Evolutionary conservation across 2,797 vertebrate genomes (phyloP).

Genomic region (Siniperca scherzeri): DNA sequence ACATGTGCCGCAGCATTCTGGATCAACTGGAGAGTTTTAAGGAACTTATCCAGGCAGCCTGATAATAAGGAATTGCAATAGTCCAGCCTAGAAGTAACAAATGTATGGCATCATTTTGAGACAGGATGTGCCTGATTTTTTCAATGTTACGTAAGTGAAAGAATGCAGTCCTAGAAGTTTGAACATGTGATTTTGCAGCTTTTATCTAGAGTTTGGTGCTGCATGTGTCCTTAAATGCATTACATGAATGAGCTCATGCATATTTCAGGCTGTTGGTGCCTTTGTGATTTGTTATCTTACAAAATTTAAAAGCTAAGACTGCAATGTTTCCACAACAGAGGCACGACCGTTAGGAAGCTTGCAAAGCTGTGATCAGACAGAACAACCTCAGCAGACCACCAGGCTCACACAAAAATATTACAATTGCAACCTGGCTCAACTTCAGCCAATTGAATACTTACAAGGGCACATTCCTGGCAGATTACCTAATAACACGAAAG

Average conservation of each 20-base stretch:
- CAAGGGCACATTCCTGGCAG: background rate
- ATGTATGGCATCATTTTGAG: too few species aligned
- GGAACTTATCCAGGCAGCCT: too few species aligned
- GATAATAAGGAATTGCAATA: too few species aligned
- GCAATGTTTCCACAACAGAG: background rate
- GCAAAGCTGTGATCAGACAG: background rate
- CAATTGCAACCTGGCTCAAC: background rate
- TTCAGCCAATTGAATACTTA: background rate
- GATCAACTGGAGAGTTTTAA: too few species aligned
- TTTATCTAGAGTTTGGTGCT: slow-evolving; percentile 7
- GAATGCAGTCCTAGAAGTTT: too few species aligned
- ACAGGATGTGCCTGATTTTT: too few species aligned
- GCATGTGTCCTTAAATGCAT: background rate
- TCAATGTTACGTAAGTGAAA: too few species aligned
- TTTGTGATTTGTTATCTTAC: slow-evolving; percentile 27
- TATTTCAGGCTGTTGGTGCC: slow-evolving; percentile 15
- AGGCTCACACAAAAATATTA: background rate
- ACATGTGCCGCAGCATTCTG: too few species aligned
- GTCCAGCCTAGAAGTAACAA: too few species aligned
- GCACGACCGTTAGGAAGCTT: background rate
- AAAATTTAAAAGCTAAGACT: slow-evolving; percentile 13
- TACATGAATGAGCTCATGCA: background rate
- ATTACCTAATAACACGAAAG: background rate
- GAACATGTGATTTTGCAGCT: slow-evolving; percentile 21
- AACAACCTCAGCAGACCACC: background rate